Percentiles rank a stretch among this genome's conserved stretches.
These are phyloP conservation scores for Portevinia maculata DNA, from an alignment of 2,888 invertebrate species.

Conservation along the genomic window DNA sequence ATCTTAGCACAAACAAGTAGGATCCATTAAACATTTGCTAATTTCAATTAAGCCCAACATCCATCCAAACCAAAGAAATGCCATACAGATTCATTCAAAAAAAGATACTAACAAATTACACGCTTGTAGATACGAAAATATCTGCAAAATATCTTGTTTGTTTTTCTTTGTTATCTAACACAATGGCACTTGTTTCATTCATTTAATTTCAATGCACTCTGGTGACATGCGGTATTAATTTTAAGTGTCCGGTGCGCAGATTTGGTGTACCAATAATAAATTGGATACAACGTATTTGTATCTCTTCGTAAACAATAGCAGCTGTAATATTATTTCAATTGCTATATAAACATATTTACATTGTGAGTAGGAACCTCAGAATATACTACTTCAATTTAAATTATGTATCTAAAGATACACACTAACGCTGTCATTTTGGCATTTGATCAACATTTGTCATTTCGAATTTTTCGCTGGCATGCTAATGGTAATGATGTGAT, in stretches of 20 bases:
- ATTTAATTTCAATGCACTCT: conserved; percentile 48
- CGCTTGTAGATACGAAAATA: conserved; percentile 44
- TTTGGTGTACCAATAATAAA: conserved; percentile 51
- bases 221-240: conserved; percentile 59
- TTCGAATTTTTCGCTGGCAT: conserved; percentile 36
- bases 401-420: conserved; percentile 66
- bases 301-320: conserved; percentile 63
- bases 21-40: conserved; percentile 61
- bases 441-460: conserved; percentile 74
- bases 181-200: conserved; percentile 71
- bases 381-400: conserved; percentile 25
- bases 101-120: conserved; percentile 13
- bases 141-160: conserved; percentile 11
- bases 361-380: conserved; percentile 20
- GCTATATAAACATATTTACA: no score
- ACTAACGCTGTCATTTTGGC: conserved; percentile 61
- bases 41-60: conserved; percentile 60
- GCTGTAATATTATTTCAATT: conserved; percentile 63
- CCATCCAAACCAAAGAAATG: conserved; percentile 44
- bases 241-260: conserved; percentile 49
- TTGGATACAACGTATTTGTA: conserved; percentile 32
- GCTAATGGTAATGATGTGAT: conserved; percentile 14
- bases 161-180: conserved; percentile 51
- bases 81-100: conserved; percentile 39
- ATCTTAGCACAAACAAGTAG: conserved; percentile 41